phyloP scores from a whole-genome alignment of 2,113 vertebrate genomes.

The Paradisaea rubra region DNA sequence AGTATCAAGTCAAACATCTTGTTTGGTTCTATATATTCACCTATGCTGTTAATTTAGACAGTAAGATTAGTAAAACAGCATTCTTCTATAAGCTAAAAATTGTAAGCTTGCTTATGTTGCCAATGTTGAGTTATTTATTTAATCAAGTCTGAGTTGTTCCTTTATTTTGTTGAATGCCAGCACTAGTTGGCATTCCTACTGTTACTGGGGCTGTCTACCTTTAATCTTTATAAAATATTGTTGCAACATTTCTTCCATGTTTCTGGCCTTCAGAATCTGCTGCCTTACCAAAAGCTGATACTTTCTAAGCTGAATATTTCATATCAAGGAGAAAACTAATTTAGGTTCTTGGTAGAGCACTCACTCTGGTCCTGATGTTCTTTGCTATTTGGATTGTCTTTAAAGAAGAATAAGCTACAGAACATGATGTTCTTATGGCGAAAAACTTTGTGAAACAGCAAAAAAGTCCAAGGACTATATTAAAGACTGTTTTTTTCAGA shows the following conservation, averaged over 20 bases:
- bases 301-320: background rate
- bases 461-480: background rate
- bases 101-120: background rate
- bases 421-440: background rate
- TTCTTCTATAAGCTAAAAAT: background rate
- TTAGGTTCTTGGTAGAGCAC: background rate
- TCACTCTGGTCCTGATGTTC: background rate
- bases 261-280: background rate
- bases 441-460: background rate
- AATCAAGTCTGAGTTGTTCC: background rate
- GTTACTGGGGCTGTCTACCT: background rate
- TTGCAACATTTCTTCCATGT: background rate
- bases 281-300: background rate
- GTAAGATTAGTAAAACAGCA: background rate
- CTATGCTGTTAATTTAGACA: background rate
- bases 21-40: background rate
- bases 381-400: background rate
- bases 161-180: background rate
- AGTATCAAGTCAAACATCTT: background rate
- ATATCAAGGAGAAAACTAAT: background rate
- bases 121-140: background rate
- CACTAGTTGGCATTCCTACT: background rate
- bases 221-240: constrained; percentile 9
- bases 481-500: background rate
- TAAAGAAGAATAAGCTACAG: background rate